Conservation (phyloP, 2,888 invertebrate genomes). For the Melieria omissa region DNA sequence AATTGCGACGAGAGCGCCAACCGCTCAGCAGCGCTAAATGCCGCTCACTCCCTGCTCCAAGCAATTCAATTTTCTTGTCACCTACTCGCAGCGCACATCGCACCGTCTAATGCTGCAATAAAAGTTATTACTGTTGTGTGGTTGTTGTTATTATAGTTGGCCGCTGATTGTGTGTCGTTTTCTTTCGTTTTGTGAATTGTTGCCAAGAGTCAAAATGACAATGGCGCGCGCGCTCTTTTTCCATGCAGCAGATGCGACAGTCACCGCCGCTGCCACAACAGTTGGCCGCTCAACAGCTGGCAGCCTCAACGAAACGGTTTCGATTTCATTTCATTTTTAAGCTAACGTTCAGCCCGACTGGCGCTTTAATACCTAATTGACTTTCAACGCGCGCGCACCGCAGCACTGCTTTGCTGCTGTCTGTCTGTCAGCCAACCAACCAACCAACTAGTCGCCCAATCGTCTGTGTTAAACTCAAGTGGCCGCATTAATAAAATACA, state of each 20-base stretch:
- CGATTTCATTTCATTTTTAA: slow-evolving; percentile 62
- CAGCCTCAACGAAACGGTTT: slow-evolving; percentile 48
- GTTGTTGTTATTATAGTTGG: no score
- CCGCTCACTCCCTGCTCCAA: background rate
- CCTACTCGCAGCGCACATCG: slow-evolving; percentile 29
- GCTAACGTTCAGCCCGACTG: slow-evolving; percentile 56
- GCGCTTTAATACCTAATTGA: slow-evolving; percentile 62
- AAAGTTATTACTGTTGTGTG: background rate
- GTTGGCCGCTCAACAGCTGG: no score
- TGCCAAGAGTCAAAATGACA: no score
- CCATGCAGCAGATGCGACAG: no score
- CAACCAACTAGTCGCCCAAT: no score
- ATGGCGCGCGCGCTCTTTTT: no score
- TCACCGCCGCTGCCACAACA: no score
- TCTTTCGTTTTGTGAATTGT: no score
- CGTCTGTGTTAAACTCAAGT: no score
- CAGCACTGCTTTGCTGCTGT: background rate
- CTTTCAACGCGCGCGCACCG: slow-evolving; percentile 56
- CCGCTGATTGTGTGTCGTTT: no score
- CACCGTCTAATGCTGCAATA: slow-evolving; percentile 22
- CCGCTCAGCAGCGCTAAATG: background rate
- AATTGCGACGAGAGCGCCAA: background rate
- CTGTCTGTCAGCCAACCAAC: no score
- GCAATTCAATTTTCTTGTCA: slow-evolving; percentile 6
- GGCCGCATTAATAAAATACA: no score